Evolutionary conservation across 2,797 vertebrate species (phyloP), one percentile per base, ranked within the genome.

Genomic region (Iguana delicatissima): DNA sequence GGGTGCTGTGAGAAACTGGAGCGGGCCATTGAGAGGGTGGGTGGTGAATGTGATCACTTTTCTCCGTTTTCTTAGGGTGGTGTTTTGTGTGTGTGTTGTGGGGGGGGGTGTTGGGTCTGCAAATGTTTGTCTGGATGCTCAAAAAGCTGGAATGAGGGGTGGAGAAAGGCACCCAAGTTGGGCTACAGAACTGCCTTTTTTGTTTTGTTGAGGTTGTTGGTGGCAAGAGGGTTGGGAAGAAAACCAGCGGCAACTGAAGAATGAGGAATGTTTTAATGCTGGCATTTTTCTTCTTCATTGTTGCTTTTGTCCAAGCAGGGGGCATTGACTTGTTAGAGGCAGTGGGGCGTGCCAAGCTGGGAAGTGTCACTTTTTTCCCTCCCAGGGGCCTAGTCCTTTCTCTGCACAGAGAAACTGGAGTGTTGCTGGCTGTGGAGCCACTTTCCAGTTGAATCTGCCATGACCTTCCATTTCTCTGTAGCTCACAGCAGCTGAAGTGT

Each of bases 1-100:
- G 94, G 93, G 93, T 95, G 96, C 96, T 96, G 96, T 96, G 96
- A 96, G 96, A 96, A 96, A 94, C 89, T 95, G 94, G 94, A 93
- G 91, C 88, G 81, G 46, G 93, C 93, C 0, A 18, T 94, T 95
- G 94, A 94, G 93, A 16, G 93, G 67, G 94, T 93, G 95, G 95
- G 67, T 32, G 29, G 67, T 69, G 67, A 69, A 69, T 69, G 67
- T 92, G 94, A 94, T 90, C 80, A 81, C 93, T 90, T 38, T 93
- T 91, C 93, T 52, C n/a, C 86, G 46, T 0, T 0, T 74, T 1
- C 9, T 64, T 32, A n/a, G 9, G 80, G n/a, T 42, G 35, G 2
- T n/a, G 50, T 24, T 16, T 52, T 14, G 13, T 52, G 52, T 20
- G 42, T 38, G 73, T 72, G 73, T 9, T 26, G 2, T 50, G 24